Conservation (phyloP, 2,797 vertebrate genomes). For the Cyprinodon diabolis region DNA sequence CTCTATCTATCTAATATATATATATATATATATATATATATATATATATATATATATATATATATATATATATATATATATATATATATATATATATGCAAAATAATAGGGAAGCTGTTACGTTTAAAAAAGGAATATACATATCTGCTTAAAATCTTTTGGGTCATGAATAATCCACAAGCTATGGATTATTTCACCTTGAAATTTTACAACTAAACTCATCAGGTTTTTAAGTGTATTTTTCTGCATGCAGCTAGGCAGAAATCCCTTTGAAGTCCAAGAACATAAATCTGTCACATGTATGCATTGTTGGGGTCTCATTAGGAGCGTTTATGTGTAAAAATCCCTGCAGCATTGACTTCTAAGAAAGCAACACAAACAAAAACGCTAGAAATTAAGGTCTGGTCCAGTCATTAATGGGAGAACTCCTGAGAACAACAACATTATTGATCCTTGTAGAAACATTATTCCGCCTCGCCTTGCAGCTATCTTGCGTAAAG, state of each 20-base stretch:
- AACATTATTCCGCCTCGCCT: constrained; percentile 5
- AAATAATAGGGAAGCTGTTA: background rate
- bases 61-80: too few relatives aligned
- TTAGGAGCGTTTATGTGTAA: background rate
- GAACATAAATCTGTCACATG: background rate
- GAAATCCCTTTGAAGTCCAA: background rate
- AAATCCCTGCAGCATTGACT: background rate
- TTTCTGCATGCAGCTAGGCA: background rate
- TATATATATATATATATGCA: too few relatives aligned
- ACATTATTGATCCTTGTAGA: constrained; percentile 39
- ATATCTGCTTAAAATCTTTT: background rate
- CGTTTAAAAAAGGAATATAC: background rate
- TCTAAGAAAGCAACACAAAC: constrained; percentile 19
- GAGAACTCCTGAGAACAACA: constrained; percentile 19
- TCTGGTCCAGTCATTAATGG: constrained; percentile 28
- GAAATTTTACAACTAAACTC: background rate
- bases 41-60: too few relatives aligned
- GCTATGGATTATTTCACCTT: background rate
- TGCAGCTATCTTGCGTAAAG: constrained; percentile 11
- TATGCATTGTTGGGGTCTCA: background rate
- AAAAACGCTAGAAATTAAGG: constrained; percentile 5
- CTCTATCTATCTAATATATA: too few relatives aligned
- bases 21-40: too few relatives aligned
- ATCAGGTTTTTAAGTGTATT: background rate
- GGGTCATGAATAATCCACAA: background rate